Percentiles rank a stretch among this genome's conserved stretches.
Conservation (phyloP, 2,797 vertebrate species). For the Syndactyla subalaris region DNA sequence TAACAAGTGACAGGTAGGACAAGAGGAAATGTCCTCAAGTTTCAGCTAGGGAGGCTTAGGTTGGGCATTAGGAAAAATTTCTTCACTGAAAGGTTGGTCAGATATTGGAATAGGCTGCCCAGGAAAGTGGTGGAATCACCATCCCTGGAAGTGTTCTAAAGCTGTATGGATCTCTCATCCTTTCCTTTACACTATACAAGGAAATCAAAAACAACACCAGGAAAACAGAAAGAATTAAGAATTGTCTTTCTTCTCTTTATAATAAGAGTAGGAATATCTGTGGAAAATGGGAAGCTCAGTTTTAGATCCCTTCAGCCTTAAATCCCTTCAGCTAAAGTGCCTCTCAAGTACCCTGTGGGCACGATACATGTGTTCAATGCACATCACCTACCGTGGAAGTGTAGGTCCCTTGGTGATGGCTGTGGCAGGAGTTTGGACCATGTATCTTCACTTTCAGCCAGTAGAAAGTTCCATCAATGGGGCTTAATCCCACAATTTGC, state of each 20-base stretch:
- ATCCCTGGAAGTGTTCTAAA: background rate
- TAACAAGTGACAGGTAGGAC: background rate
- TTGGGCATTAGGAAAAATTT: background rate
- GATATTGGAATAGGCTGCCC: background rate
- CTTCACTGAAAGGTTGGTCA: background rate
- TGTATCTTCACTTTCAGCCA: background rate
- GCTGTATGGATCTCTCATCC: background rate
- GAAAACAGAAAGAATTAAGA: background rate
- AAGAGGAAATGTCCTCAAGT: background rate
- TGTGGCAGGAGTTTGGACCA: background rate
- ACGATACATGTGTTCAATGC: accelerated
- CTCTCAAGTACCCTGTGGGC: no score
- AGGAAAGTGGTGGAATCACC: background rate
- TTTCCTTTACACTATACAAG: background rate
- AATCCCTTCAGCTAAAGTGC: background rate
- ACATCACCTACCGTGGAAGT: background rate
- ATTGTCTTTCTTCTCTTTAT: background rate
- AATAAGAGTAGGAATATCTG: background rate
- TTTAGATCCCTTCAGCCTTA: background rate
- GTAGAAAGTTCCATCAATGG: background rate
- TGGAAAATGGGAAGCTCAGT: background rate
- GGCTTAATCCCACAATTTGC: background rate
- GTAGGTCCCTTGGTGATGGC: background rate
- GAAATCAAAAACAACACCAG: background rate
- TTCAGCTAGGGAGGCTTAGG: background rate